A percentile compares a stretch with the other conserved stretches of the same genome.
These are phyloP conservation scores for Sesia apiformis DNA, from an alignment of 2,888 invertebrate species.

Conservation along the genomic window DNA sequence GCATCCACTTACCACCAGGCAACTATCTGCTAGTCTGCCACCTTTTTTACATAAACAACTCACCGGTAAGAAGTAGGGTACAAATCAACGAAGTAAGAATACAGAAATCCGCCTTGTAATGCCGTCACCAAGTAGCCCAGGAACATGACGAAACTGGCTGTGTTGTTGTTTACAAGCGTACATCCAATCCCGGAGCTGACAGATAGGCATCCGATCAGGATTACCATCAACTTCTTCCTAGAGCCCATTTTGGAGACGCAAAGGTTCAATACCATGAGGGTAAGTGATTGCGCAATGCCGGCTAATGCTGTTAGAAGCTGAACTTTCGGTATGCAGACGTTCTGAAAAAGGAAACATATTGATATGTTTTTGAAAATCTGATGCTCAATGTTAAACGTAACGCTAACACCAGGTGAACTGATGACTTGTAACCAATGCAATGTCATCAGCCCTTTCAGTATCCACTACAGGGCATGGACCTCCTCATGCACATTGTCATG, in stretches of 20 bases:
- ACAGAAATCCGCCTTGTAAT: not conserved
- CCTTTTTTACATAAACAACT: too few relatives aligned
- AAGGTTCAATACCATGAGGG: not conserved
- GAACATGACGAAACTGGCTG: not conserved
- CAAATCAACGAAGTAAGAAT: not conserved
- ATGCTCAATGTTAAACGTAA: too few relatives aligned
- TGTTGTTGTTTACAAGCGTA: not conserved
- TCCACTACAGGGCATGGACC: too few relatives aligned
- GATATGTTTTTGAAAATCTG: too few relatives aligned
- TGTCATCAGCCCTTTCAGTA: too few relatives aligned
- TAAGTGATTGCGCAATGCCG: not conserved
- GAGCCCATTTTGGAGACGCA: not conserved
- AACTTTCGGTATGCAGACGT: not conserved
- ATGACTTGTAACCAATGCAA: too few relatives aligned
- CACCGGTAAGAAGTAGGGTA: constrained; percentile 1
- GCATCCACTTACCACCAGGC: too few relatives aligned
- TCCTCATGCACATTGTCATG: too few relatives aligned
- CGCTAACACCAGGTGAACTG: too few relatives aligned
- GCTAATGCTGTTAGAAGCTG: not conserved
- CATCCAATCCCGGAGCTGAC: not conserved
- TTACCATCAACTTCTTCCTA: not conserved
- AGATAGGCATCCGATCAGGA: not conserved
- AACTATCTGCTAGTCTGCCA: too few relatives aligned
- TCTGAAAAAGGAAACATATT: too few relatives aligned
- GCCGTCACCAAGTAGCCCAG: not conserved